Percentiles rank a stretch among this genome's conserved stretches.
Evolutionary conservation across 2,888 invertebrate species (phyloP).

Genomic region (Sturmia bella): DNA sequence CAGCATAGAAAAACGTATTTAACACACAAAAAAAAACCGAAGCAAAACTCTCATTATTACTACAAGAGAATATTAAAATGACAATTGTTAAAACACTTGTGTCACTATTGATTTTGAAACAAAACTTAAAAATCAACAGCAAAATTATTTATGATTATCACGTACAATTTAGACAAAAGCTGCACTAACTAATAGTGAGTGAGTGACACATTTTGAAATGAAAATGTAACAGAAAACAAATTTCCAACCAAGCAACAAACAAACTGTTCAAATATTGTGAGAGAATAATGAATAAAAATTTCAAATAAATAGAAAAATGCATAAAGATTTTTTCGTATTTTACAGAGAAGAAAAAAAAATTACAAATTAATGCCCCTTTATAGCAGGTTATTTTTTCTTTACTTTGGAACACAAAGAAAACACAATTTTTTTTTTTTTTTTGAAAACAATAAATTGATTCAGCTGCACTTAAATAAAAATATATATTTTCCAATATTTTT

Average conservation of each 20-base stretch:
- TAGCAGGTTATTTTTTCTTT: slow-evolving; percentile 17
- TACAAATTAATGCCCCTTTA: slow-evolving; percentile 46
- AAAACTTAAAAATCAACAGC: slow-evolving; percentile 19
- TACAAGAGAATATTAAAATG: slow-evolving; percentile 10
- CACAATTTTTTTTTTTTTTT: no score
- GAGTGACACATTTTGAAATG: slow-evolving; percentile 55
- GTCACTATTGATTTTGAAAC: slow-evolving; percentile 61
- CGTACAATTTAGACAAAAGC: slow-evolving; percentile 64
- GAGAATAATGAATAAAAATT: slow-evolving; percentile 35
- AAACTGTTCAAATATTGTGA: slow-evolving; percentile 66
- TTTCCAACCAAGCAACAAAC: slow-evolving; percentile 39
- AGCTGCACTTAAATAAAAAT: slow-evolving; percentile 62
- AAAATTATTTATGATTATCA: slow-evolving; percentile 66
- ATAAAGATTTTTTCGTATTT: slow-evolving; percentile 55
- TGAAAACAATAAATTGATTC: slow-evolving; percentile 55
- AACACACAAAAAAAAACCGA: slow-evolving; percentile 19
- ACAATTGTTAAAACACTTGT: slow-evolving; percentile 61
- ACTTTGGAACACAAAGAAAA: slow-evolving; percentile 17
- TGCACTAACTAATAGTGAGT: slow-evolving; percentile 59
- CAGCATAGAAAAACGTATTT: slow-evolving; percentile 1
- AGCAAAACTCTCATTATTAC: slow-evolving; percentile 8
- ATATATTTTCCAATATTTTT: slow-evolving; percentile 18
- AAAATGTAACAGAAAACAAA: slow-evolving; percentile 53
- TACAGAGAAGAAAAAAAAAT: neutral
- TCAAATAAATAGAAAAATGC: slow-evolving; percentile 51